Evolutionary conservation across 2,113 vertebrate species (phyloP), one percentile per base, ranked within the genome.

Genomic region (Saimiri boliviensis): DNA sequence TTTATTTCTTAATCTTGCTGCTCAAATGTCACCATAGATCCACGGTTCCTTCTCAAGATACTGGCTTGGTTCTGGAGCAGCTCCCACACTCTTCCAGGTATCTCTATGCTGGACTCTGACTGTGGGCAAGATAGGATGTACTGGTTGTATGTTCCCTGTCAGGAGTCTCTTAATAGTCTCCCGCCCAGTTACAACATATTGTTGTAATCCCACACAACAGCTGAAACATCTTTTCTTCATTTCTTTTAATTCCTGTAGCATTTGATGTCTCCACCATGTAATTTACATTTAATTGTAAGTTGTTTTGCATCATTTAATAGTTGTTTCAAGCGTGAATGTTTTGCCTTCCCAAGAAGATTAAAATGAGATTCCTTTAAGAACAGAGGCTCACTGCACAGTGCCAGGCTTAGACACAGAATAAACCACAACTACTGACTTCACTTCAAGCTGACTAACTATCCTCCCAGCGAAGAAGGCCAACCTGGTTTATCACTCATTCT

Each of bases 241-340:
- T 94, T 96, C 68, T 92, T 86, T 96, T 90, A 88, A 96, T 90
- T 93, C 58, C 81, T 92, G 25, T 87, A 89, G 32, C 71, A 94
- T 77, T 96, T 92, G 82, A 68, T 93, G 73, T 82, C 80, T 85
- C 87, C 35, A 90, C 88, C 30, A n/a, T 97, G 52, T 95, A 95
- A 98, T 94, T 97, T 87, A 71, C 45, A 81, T 92, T 96, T 96
- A 96, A 96, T 87, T 96, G 71, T 88, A 96, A 81, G 70, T 52
- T 96, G 76, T 87, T 92, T 96, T 94, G 35, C 27, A 94, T 86
- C 47, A 80, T 56, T 86, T 92, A 92, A 70, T 89, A 82, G n/a
- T 87, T 89, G 66, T 76, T 83, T 91, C 77, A 37, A 82, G 49
- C 84, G 68, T 82, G 35, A 91, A 49, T 89, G 37, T 92, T 74